Percentiles rank a stretch among this genome's conserved stretches.
phyloP scores from a whole-genome alignment of 1,140 invertebrate species.

The Chrysoperla carnea region DNA sequence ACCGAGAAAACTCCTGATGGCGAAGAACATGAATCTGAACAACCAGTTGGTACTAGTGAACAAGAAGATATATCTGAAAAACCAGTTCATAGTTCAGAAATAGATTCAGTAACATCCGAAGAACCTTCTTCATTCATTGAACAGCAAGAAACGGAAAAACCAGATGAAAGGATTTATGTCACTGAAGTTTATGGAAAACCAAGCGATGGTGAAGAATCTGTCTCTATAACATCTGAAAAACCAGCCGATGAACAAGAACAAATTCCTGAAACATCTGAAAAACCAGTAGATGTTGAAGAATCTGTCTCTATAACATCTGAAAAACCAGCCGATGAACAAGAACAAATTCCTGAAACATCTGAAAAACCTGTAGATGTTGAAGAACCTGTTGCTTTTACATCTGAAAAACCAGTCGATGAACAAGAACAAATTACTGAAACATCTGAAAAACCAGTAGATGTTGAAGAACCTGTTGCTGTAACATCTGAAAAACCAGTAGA shows the following conservation, averaged over 20 bases:
- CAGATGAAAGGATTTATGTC: not conserved
- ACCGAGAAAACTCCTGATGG: not conserved
- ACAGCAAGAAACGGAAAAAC: too few relatives aligned
- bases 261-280: not conserved
- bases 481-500: constrained; percentile 5
- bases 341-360: constrained; percentile 4
- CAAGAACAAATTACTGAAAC: constrained; percentile 12
- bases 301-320: constrained; percentile 2
- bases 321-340: constrained; percentile 6
- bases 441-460: constrained; percentile 3
- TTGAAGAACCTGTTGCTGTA: not conserved
- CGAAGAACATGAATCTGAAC: not conserved
- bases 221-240: constrained; percentile 2
- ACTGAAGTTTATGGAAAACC: constrained; percentile 1
- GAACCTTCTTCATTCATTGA: too few relatives aligned
- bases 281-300: constrained; percentile 1
- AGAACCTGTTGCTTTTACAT: constrained; percentile 1
- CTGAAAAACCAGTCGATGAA: constrained; percentile 3
- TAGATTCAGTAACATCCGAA: not conserved
- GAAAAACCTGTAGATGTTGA: constrained; percentile 1
- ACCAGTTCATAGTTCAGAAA: not conserved
- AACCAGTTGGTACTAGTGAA: too few relatives aligned
- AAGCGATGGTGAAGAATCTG: constrained; percentile 2
- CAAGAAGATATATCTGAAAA: too few relatives aligned
- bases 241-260: constrained; percentile 1